A percentile compares a stretch with the other conserved stretches of the same genome.
Evolutionary conservation across 2,888 invertebrate genomes (phyloP).

Genomic region (Horisme vitalbata): DNA sequence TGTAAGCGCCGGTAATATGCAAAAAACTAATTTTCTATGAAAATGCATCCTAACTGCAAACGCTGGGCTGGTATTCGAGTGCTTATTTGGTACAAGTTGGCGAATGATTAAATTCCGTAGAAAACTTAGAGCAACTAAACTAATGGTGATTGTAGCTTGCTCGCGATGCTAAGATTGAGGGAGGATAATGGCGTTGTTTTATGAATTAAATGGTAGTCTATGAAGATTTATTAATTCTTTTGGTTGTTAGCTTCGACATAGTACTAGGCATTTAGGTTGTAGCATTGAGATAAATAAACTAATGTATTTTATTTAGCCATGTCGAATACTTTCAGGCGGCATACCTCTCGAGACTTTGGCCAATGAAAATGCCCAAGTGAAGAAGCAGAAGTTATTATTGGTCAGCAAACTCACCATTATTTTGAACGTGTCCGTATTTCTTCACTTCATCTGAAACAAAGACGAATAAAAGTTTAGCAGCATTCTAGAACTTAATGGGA

Average conservation of each 20-base stretch:
- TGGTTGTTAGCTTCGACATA: too few relatives aligned
- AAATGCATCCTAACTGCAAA: conserved; percentile 14
- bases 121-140: conserved; percentile 5
- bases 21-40: background rate
- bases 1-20: background rate
- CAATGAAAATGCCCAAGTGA: too few relatives aligned
- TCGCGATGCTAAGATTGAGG: background rate
- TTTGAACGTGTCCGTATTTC: conserved; percentile 1
- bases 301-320: too few relatives aligned
- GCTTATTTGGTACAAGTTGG: conserved; percentile 17
- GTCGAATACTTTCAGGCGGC: too few relatives aligned
- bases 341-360: too few relatives aligned
- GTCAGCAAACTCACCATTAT: conserved; percentile 20
- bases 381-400: too few relatives aligned
- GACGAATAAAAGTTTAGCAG: conserved; percentile 10
- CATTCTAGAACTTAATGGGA: conserved; percentile 11
- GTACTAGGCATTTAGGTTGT: too few relatives aligned
- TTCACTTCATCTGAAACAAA: conserved; percentile 43
- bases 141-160: background rate
- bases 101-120: conserved; percentile 3
- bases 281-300: too few relatives aligned
- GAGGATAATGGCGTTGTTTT: too few relatives aligned
- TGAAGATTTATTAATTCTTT: too few relatives aligned
- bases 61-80: conserved; percentile 8
- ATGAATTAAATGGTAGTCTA: too few relatives aligned